Percentiles rank a stretch among this genome's conserved stretches.
Conservation (phyloP, 2,113 vertebrate species). For the Archocentrus centrarchus region DNA sequence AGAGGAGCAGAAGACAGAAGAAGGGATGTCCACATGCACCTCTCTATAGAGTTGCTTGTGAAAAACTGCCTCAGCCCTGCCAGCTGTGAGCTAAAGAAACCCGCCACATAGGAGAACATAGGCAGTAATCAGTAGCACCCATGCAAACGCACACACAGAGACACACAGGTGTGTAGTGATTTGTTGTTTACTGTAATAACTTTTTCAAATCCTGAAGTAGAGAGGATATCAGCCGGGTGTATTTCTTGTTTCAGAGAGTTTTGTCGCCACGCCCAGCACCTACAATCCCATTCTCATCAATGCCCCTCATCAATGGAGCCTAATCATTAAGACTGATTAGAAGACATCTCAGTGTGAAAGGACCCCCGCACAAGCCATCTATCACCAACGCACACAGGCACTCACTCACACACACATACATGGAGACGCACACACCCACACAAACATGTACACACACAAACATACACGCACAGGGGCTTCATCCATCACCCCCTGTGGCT, state of each 20-base stretch:
- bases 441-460: constrained; percentile 25
- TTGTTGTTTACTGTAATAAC: background rate
- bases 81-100: constrained; percentile 29
- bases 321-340: constrained; percentile 78
- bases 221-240: constrained; percentile 15
- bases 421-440: background rate
- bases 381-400: constrained; percentile 48
- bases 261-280: constrained; percentile 32
- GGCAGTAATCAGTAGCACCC: constrained; percentile 5
- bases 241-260: constrained; percentile 27
- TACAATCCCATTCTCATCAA: constrained; percentile 57
- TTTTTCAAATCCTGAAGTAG: constrained; percentile 16
- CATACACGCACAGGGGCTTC: constrained; percentile 49
- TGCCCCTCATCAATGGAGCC: constrained; percentile 65
- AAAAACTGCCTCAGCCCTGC: constrained; percentile 42
- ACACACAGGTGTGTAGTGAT: background rate
- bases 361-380: constrained; percentile 64
- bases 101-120: constrained; percentile 3
- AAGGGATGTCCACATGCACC: constrained; percentile 35
- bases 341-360: constrained; percentile 76
- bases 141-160: constrained; percentile 10
- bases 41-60: constrained; percentile 46
- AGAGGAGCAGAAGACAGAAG: constrained; percentile 44
- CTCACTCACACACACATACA: constrained; percentile 23
- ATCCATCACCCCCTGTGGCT: constrained; percentile 73